These are phyloP conservation scores for Megalopta genalis DNA, from an alignment of 1,140 invertebrate genomes.

Conservation along the genomic window DNA sequence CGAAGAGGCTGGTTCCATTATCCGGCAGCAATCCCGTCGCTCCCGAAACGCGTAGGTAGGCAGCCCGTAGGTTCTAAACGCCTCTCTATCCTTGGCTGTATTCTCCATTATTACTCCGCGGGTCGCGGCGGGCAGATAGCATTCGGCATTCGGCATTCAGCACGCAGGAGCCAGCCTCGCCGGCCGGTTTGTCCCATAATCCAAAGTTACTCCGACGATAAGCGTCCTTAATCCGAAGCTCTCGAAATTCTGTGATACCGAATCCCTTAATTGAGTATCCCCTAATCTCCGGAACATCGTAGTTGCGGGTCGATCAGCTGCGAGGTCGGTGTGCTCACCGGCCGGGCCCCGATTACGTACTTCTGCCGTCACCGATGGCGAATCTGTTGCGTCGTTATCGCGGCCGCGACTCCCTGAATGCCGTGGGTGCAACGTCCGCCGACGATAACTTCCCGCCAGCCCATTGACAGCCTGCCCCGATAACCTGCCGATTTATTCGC, in stretches of 20 bases:
- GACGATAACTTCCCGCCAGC: conserved; percentile 9
- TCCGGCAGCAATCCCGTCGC: too few species aligned
- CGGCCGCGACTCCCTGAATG: conserved; percentile 21
- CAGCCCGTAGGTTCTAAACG: too few species aligned
- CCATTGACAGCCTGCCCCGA: conserved; percentile 22
- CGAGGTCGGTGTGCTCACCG: conserved; percentile 18
- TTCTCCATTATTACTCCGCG: not conserved
- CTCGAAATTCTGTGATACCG: conserved; percentile 69
- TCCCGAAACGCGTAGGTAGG: not conserved
- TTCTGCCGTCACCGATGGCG: conserved; percentile 33
- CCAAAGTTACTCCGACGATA: conserved; percentile 62
- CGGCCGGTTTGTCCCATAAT: conserved; percentile 37
- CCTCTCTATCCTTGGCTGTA: not conserved
- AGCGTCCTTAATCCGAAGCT: conserved; percentile 65
- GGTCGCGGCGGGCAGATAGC: not conserved
- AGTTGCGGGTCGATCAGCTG: conserved; percentile 57
- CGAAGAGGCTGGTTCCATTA: too few species aligned
- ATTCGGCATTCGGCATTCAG: conserved; percentile 17
- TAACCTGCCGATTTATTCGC: conserved; percentile 39
- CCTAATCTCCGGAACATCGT: conserved; percentile 63
- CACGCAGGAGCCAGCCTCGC: conserved; percentile 8
- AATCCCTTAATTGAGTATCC: conserved; percentile 69
- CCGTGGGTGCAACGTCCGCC: conserved; percentile 9
- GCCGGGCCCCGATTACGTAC: conserved; percentile 27
- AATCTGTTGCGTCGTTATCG: conserved; percentile 52